Conservation (phyloP, 1,140 invertebrate genomes). For the Euwallacea fornicatus region DNA sequence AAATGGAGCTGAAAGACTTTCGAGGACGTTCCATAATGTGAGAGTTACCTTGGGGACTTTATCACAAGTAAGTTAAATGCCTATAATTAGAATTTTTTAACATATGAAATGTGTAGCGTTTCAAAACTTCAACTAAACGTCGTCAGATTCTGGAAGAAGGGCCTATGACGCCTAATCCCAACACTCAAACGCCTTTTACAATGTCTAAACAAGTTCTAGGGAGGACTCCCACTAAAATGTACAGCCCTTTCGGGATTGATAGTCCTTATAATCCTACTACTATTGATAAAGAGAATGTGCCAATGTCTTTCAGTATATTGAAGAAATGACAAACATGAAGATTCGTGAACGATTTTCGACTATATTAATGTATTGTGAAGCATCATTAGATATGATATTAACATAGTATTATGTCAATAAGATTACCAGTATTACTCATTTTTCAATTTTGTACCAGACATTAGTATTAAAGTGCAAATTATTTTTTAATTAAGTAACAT, state of each 20-base stretch:
- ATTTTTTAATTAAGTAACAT: too few relatives aligned
- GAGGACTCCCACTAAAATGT: constrained; percentile 65
- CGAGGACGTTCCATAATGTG: constrained; percentile 62
- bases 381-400: too few relatives aligned
- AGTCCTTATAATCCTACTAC: constrained; percentile 53
- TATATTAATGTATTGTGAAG: too few relatives aligned
- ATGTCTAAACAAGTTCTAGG: constrained; percentile 59
- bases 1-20: constrained; percentile 59
- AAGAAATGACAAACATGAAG: too few relatives aligned
- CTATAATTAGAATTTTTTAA: constrained; percentile 9
- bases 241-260: constrained; percentile 66
- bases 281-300: constrained; percentile 46
- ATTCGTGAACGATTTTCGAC: too few relatives aligned
- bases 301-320: neutral
- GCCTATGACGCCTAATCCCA: constrained; percentile 56
- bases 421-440: too few relatives aligned
- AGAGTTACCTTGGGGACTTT: constrained; percentile 60
- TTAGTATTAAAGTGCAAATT: too few relatives aligned
- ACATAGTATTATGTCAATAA: too few relatives aligned
- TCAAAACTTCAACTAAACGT: constrained; percentile 60
- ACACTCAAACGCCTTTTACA: constrained; percentile 57
- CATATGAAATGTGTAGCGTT: constrained; percentile 45
- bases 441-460: too few relatives aligned
- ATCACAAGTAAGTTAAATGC: constrained; percentile 57
- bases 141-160: constrained; percentile 62